Evolutionary conservation across 2,888 invertebrate species (phyloP), one percentile per base, ranked within the genome.

Genomic region (Vesta saturnalis): DNA sequence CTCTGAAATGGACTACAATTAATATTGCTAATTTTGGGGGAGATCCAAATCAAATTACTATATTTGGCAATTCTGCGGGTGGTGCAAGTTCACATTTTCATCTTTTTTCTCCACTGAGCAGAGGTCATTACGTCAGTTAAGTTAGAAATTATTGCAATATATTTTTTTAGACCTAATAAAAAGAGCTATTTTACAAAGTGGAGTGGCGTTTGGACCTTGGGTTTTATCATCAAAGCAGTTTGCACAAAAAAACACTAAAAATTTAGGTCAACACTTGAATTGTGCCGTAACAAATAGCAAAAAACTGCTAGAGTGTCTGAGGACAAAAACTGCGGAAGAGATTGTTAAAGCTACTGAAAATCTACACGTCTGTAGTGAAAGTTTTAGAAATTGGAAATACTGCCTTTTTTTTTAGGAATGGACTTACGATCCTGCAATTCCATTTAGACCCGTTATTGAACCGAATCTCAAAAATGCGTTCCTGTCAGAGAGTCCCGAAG

Each of bases 381-480:
- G 30, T 30, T 30, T 30, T 6, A 30, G 10, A 6, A 30, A 30
- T 30, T 30, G 30, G 4, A 30, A 30, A 30, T 30, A 30, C 5
- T 30, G 6, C n/a, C 16, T 19, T 10, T 2, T 43, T 58, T 39
- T 77, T 19, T 70, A 92, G 92, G 85, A 87, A 65, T 93, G 91
- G 90, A 92, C 92, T n/a, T n/a, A n/a, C 72, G 92, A 93, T 82
- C 92, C 93, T 0, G 91, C 92, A 90, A 91, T 93, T 70, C 91
- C 93, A 0, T 94, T 94, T 78, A 91, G 91, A 75, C 93, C 94
- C 0, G 91, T 92, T 0, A 86, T 91, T 0, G 94, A 94, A 78
- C 90, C 90, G 0, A 84, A 88, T 52, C 86, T 89, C 8, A 86
- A 88, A 0, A 90, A 88, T 1, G 91, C 93, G 0, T 93, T 94